These are phyloP conservation scores for Drosophila meridiana DNA, from an alignment of 2,888 invertebrate genomes.

Conservation along the genomic window DNA sequence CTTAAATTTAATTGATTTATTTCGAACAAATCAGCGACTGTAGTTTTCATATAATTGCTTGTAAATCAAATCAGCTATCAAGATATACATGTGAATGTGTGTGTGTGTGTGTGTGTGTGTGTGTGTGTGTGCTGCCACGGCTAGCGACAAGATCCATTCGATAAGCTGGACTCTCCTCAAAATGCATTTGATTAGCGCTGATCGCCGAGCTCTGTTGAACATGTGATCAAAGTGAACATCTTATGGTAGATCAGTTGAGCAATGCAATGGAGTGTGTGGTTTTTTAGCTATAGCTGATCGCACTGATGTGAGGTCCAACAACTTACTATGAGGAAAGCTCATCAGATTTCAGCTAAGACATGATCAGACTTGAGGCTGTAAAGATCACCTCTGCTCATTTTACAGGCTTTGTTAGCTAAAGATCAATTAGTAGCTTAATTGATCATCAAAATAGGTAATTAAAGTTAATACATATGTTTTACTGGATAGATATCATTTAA, in stretches of 20 bases:
- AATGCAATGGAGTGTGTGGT: neutral
- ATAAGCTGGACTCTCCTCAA: conserved; percentile 1
- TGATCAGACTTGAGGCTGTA: neutral
- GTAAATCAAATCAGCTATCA: conserved; percentile 64
- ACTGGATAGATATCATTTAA: neutral
- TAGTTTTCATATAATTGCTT: conserved; percentile 77
- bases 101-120: neutral
- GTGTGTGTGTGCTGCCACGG: conserved; percentile 1
- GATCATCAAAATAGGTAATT: conserved; percentile 1
- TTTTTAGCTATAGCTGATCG: neutral
- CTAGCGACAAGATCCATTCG: conserved; percentile 1
- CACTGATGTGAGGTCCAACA: neutral
- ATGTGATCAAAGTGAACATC: neutral
- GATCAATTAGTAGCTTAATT: neutral
- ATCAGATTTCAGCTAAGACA: neutral
- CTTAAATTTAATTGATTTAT: conserved; percentile 81
- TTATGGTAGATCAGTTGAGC: neutral
- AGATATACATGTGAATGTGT: conserved; percentile 1
- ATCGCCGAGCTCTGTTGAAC: neutral
- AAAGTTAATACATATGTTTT: neutral
- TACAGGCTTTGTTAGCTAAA: neutral
- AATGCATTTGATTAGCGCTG: conserved; percentile 3
- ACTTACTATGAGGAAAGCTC: neutral
- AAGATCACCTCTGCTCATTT: neutral
- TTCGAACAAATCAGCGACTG: conserved; percentile 73